Conservation (phyloP, 2,888 invertebrate species). For the Drosophila eohydei region DNA sequence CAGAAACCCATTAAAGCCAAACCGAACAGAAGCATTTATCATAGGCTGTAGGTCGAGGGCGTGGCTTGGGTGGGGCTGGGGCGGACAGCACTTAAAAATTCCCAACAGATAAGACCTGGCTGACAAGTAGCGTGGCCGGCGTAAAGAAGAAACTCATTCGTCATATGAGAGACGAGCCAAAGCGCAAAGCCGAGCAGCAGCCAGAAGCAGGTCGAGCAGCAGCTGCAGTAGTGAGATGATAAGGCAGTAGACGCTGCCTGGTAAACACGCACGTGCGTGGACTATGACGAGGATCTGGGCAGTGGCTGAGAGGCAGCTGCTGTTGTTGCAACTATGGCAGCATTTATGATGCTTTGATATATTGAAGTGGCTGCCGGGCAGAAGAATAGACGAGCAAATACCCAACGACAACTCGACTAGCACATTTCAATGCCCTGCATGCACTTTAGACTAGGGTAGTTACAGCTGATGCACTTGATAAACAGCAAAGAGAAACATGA, state of each 20-base stretch:
- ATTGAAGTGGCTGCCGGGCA: constrained; percentile 68
- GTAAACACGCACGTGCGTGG: constrained; percentile 62
- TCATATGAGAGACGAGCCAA: constrained; percentile 45
- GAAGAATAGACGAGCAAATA: constrained; percentile 4
- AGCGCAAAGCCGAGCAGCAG: background rate
- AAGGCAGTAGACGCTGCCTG: constrained; percentile 7
- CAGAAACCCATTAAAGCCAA: constrained; percentile 7
- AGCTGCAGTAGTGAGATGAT: background rate
- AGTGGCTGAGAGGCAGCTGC: constrained; percentile 9
- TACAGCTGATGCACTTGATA: too few relatives aligned
- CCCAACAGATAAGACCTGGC: constrained; percentile 69
- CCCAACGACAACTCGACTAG: constrained; percentile 17
- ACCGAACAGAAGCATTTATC: constrained; percentile 16
- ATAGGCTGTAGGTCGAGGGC: background rate
- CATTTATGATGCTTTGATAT: constrained; percentile 78
- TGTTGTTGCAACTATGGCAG: constrained; percentile 60
- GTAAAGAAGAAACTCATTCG: constrained; percentile 75
- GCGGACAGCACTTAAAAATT: constrained; percentile 64
- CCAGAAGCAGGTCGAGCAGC: constrained; percentile 1
- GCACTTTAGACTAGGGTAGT: background rate
- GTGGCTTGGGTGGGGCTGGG: background rate
- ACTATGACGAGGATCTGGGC: constrained; percentile 25
- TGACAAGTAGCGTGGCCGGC: constrained; percentile 68
- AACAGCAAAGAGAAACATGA: background rate
- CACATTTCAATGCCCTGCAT: constrained; percentile 10